phyloP scores from a whole-genome alignment of 2,797 vertebrate species.

The Peromyscus eremicus region DNA sequence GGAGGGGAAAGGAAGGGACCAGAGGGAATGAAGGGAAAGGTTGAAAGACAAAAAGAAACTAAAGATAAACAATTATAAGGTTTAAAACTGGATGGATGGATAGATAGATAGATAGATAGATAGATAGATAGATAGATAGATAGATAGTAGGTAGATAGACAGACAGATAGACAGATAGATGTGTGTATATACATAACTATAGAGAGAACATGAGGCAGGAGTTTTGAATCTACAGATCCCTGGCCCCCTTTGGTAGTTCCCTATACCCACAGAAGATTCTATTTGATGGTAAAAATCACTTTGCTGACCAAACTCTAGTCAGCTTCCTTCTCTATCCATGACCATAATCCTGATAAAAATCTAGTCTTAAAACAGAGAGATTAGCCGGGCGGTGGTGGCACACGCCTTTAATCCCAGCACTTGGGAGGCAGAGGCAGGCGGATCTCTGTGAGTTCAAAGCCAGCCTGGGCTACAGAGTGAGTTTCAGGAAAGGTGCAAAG shows the following conservation, averaged over 20 bases:
- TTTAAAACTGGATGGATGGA: not conserved
- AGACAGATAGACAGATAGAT: not conserved
- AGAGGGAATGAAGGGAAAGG: too few species aligned
- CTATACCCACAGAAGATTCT: not conserved
- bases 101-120: too few species aligned
- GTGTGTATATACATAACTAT: not conserved
- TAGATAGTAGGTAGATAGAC: not conserved
- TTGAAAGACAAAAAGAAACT: not conserved
- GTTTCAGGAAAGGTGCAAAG: too few species aligned
- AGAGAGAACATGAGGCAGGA: not conserved
- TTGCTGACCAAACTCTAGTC: not conserved
- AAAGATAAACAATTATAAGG: not conserved
- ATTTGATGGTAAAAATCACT: not conserved
- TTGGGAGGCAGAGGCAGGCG: too few species aligned
- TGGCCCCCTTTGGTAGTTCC: not conserved
- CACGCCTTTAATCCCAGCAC: too few species aligned
- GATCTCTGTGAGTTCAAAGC: too few species aligned
- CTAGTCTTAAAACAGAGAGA: not conserved
- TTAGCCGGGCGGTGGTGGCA: too few species aligned
- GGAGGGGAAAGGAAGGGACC: fast-evolving
- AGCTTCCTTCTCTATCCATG: not conserved
- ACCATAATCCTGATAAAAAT: not conserved
- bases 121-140: too few species aligned
- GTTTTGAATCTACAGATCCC: not conserved
- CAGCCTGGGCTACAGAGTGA: too few species aligned